Percentiles rank a stretch among this genome's conserved stretches.
Evolutionary conservation across 2,888 invertebrate species (phyloP).

Genomic region (Plemyria rubiginata): DNA sequence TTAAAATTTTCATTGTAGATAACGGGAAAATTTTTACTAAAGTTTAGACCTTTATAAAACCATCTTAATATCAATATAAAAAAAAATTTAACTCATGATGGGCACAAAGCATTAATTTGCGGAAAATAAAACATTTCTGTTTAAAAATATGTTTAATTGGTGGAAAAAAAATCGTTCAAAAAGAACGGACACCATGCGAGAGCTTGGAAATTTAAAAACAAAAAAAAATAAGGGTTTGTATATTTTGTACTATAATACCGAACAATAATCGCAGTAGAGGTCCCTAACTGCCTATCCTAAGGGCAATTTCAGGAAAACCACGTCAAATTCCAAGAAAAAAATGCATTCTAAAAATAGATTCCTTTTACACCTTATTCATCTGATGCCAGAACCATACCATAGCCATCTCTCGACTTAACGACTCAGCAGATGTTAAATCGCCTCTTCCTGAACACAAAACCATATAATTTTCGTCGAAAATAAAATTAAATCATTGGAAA

Average conservation of each 20-base stretch:
- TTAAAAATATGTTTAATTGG: slow-evolving; percentile 1
- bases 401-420: slow-evolving; percentile 7
- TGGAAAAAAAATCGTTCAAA: slow-evolving; percentile 16
- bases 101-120: slow-evolving; percentile 12
- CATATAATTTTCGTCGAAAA: slow-evolving; percentile 62
- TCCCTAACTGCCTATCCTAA: slow-evolving; percentile 5
- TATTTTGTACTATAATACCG: slow-evolving; percentile 15
- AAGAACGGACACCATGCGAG: neutral
- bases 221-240: slow-evolving; percentile 4
- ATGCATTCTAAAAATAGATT: slow-evolving; percentile 49
- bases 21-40: neutral
- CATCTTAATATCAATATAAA: slow-evolving; percentile 13
- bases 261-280: slow-evolving; percentile 12
- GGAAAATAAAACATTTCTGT: slow-evolving; percentile 42
- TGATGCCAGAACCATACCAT: slow-evolving; percentile 19
- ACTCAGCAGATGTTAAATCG: slow-evolving; percentile 43
- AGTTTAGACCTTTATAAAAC: slow-evolving; percentile 35
- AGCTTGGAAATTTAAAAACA: neutral
- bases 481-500: slow-evolving; percentile 64
- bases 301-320: slow-evolving; percentile 47
- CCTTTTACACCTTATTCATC: slow-evolving; percentile 2
- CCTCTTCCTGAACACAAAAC: slow-evolving; percentile 47
- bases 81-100: slow-evolving; percentile 2
- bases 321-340: slow-evolving; percentile 49
- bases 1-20: neutral